Conservation (phyloP, 2,113 vertebrate species). For the Psilopsiagon aurifrons region DNA sequence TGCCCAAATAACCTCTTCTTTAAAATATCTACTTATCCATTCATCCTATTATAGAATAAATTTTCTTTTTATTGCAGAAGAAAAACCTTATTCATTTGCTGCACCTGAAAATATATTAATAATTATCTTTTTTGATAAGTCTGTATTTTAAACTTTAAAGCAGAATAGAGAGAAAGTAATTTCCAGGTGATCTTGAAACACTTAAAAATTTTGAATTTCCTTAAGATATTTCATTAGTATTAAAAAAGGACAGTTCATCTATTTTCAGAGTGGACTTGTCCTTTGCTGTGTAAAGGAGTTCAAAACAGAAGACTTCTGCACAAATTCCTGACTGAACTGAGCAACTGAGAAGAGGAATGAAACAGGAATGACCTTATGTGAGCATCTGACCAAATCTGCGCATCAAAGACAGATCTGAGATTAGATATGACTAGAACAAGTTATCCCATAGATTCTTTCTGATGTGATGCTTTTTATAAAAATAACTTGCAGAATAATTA, state of each 20-base stretch:
- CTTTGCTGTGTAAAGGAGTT: neutral
- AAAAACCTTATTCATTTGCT: neutral
- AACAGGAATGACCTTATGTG: neutral
- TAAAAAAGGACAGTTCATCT: neutral
- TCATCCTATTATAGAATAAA: neutral
- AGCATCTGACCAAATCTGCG: neutral
- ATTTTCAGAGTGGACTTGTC: neutral
- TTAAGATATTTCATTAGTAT: neutral
- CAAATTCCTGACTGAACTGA: neutral
- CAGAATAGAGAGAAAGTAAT: neutral
- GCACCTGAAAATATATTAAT: neutral
- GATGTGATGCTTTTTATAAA: neutral
- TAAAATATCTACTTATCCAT: neutral
- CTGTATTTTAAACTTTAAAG: neutral
- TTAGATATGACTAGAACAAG: neutral
- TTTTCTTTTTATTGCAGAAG: neutral
- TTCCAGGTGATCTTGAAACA: neutral
- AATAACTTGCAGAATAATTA: neutral
- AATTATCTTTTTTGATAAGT: neutral
- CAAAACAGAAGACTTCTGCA: neutral
- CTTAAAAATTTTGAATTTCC: neutral
- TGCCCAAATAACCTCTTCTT: neutral
- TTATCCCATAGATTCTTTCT: neutral
- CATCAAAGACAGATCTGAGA: neutral
- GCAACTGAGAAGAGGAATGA: neutral